A percentile compares a stretch with the other conserved stretches of the same genome.
Evolutionary conservation across 2,888 invertebrate genomes (phyloP).

Genomic region (Pandemis corylana): DNA sequence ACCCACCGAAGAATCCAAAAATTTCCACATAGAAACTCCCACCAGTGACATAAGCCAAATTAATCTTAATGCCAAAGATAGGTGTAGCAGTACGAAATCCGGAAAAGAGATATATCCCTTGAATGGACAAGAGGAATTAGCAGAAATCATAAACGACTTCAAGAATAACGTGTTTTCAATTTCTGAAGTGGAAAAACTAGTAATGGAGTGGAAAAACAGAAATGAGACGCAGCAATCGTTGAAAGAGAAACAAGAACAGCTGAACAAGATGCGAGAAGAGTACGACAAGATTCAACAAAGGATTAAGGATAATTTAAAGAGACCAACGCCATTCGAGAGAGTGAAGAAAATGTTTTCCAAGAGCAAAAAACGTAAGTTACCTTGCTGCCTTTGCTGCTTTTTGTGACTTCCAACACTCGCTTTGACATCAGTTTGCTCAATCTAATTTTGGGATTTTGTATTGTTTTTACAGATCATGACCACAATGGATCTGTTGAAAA

Average conservation of each 20-base stretch:
- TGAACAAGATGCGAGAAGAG: conserved; percentile 91
- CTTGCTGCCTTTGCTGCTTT: background rate
- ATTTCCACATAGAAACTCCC: conserved; percentile 77
- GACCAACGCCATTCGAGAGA: conserved; percentile 92
- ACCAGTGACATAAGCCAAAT: conserved; percentile 82
- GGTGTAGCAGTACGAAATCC: conserved; percentile 75
- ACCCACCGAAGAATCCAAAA: conserved; percentile 80
- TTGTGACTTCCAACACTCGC: background rate
- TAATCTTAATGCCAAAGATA: conserved; percentile 75
- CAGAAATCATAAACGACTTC: conserved; percentile 94
- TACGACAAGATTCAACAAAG: conserved; percentile 93
- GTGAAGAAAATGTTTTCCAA: conserved; percentile 90
- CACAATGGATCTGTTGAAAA: conserved; percentile 74
- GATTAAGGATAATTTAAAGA: conserved; percentile 90
- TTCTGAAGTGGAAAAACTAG: conserved; percentile 92
- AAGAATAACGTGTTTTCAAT: conserved; percentile 95
- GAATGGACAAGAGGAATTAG: conserved; percentile 90
- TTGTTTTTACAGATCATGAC: conserved; percentile 66
- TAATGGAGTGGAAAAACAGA: conserved; percentile 94
- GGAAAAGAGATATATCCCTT: conserved; percentile 72
- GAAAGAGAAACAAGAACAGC: conserved; percentile 93
- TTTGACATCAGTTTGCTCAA: background rate
- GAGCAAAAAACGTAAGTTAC: conserved; percentile 81
- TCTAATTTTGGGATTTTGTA: background rate
- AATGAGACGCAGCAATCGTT: conserved; percentile 95